Evolutionary conservation across 2,888 invertebrate genomes (phyloP), one percentile per base, ranked within the genome.

Genomic region (Conomelus anceps): DNA sequence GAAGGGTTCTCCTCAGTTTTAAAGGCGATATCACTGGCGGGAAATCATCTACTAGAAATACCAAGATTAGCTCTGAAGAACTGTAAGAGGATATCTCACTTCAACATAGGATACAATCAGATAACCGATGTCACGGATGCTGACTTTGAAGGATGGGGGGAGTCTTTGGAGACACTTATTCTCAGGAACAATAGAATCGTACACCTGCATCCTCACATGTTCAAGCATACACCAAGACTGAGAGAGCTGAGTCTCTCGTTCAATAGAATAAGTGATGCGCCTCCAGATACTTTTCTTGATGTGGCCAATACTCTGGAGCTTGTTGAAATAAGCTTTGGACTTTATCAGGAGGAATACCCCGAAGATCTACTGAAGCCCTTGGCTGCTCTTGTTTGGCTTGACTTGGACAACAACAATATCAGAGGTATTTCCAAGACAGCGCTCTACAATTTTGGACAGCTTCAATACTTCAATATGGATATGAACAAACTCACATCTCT

Each of bases 191-290:
- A 98, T 93, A 95, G 96, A 93, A 96, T 98, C 91, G 96, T 96
- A 41, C 96, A 93, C 89, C 92, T 95, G 11, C 95, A 95, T 92
- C 94, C 95, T 91, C 95, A 95, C 92, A 95, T 96, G 91, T 97
- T 98, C 93, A 94, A 95, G 90, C 96, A 96, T 84, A 95, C 97
- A 88, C 95, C 95, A 91, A 95, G 96, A 91, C 95, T 99, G 91
- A 96, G 96, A 92, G 98, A 98, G 93, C 95, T 99, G 91, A 97
- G 97, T 93, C 94, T 99, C 91, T 98, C 98, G 93, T 98, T 98
- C 93, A 99, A 99, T 93, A 96, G 97, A 92, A 95, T 99, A 91
- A 96, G 96, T 92, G 96, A 96, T 92, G 95, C 98, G 91, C 97
- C 97, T 92, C 95, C 96, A 24, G 95, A 96, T 92, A 96, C 97